Base-by-base conservation (phyloP, 1,140 invertebrate species). In the Linepithema humile region DNA sequence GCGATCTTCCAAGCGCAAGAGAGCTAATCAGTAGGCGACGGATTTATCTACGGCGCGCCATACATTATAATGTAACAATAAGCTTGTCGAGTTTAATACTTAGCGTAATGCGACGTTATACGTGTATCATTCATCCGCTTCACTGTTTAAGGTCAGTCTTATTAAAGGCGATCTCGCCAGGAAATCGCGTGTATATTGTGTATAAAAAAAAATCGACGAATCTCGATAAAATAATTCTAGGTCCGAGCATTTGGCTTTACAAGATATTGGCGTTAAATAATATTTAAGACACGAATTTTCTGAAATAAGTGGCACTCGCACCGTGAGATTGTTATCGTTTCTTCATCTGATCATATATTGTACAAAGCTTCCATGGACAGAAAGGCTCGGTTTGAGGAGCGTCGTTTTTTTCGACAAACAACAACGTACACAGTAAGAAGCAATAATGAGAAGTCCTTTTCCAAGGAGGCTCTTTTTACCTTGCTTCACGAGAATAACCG, bases 11-110 rank as follows among this genome's bases (percentile, higher is more conserved):
- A 12, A 53, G 17, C 4, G 12, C 43, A 45, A 15, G 2, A 29
- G 7, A 45, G 5, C 35, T 23, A 32, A 53, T 69, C 5, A n/a
- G 32, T n/a, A 43, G 7, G 32, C 17, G 10, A 50, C 26, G 20
- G 32, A 53, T 38, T 77, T 29, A 69, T 48, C 64, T 48, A 43
- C 48, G 64, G n/a, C 38, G 12, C 43, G 38, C 6, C 15, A 9
- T n/a, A 23, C 23, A 55, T 20, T 55, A 38, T n/a, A n/a, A n/a
- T 15, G 9, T 40, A 40, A 40, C 3, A 26, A 15, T 29, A 20
- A 62, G n/a, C n/a, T 57, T 38, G 38, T 73, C 35, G 50, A 73
- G 55, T 73, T 57, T n/a, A 55, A 29, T 53, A 43, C 43, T 9
- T 43, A 43, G 45, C 32, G 48, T 53, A 12, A 17, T 26, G 32